Base-by-base conservation (phyloP, 2,888 invertebrate species). In the Sphinx pinastri region DNA sequence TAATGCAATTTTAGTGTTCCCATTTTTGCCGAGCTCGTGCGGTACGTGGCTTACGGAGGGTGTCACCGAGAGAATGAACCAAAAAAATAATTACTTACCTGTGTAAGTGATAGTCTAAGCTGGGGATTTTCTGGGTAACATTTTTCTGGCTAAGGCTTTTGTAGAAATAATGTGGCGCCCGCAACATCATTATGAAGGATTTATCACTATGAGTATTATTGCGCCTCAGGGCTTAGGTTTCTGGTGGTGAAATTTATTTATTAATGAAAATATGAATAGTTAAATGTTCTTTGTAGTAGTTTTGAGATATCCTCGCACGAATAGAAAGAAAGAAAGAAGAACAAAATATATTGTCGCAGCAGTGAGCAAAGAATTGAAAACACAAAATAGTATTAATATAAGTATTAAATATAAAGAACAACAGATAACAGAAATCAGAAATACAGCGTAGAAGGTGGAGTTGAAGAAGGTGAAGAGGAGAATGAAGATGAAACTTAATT, bases 1-100 rank as follows among this genome's bases (percentile, higher is more conserved):
- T 89, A 88, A 90, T 89, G 87, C 86, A 90, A 86, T 89, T 74
- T 87, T 85, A 82, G 81, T 83, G 79, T 80, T 81, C 76, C 81
- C 84, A 83, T 84, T 81, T 80, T 81, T 75, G 77, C 74, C 63
- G 71, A 73, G 72, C 76, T 77, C 77, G 85, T 82, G 80, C 77
- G 77, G 75, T 78, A 79, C 77, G 74, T 77, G 54, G 75, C 81
- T 82, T 80, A 81, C 79, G 76, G 78, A 81, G 84, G 81, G 80
- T 84, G 82, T 81, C 80, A 80, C 74, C 63, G 71, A 74, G 72
- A 79, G 76, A 81, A 81, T 78, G 75, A 72, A 77, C 76, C 72
- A 75, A 76, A 81, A 79, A 77, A 79, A 76, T 80, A 79, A 79
- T 80, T 79, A 80, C 77, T 76, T 71, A 70, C 52, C 63, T 31